Percentiles rank a stretch among this genome's conserved stretches.
phyloP scores from a whole-genome alignment of 1,140 invertebrate genomes.

The Drosophila jambulina region DNA sequence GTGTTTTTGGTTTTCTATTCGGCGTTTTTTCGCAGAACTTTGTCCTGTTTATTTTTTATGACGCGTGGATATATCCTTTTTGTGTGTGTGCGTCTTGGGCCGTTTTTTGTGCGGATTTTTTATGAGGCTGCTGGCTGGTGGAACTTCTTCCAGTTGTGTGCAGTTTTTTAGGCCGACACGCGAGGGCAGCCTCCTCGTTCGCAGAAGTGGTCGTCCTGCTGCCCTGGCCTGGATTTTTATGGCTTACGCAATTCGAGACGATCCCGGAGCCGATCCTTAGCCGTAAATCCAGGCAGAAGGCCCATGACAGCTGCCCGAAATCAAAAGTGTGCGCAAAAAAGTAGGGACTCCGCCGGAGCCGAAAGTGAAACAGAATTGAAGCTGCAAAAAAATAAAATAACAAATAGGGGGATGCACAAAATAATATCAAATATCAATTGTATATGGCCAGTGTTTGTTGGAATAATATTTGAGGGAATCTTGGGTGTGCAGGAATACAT shows the following conservation, averaged over 20 bases:
- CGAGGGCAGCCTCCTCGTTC: slow-evolving; percentile 54
- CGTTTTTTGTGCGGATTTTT: slow-evolving; percentile 37
- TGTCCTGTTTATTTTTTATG: slow-evolving; percentile 33
- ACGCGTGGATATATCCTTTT: slow-evolving; percentile 51
- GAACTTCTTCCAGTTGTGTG: slow-evolving; percentile 76
- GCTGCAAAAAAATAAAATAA: background rate
- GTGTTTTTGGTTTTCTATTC: background rate
- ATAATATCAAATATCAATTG: slow-evolving; percentile 55
- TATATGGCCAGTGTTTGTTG: slow-evolving; percentile 15
- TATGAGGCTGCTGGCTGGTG: slow-evolving; percentile 6
- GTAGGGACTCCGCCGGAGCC: background rate
- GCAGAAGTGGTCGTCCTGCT: slow-evolving; percentile 35
- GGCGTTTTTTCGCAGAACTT: slow-evolving; percentile 10
- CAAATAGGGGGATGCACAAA: background rate
- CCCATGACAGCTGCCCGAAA: slow-evolving; percentile 28
- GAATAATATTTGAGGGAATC: slow-evolving; percentile 3
- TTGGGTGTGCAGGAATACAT: background rate
- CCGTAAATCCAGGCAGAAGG: slow-evolving; percentile 48
- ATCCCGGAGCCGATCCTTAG: slow-evolving; percentile 23
- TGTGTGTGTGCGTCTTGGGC: background rate
- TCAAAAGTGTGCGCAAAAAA: slow-evolving; percentile 36
- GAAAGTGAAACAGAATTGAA: slow-evolving; percentile 3
- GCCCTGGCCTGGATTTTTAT: slow-evolving; percentile 48
- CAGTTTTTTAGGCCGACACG: slow-evolving; percentile 80
- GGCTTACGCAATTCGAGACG: slow-evolving; percentile 65